Evolutionary conservation across 2,888 invertebrate species (phyloP).

Genomic region (Parascotia fuliginaria): DNA sequence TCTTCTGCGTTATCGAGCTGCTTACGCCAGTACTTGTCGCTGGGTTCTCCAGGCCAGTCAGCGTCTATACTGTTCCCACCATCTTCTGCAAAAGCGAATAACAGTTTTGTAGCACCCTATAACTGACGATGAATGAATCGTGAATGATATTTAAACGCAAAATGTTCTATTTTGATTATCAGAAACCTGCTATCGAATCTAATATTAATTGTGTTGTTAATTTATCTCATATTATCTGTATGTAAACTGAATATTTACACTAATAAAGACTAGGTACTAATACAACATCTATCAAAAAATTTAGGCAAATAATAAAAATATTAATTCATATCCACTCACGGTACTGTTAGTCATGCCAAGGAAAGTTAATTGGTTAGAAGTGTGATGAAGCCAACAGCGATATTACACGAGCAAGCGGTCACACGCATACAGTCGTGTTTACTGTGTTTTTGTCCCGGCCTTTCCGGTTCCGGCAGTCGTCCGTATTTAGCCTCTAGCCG

Average conservation of each 20-base stretch:
- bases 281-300: constrained; percentile 6
- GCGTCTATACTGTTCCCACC: constrained; percentile 77
- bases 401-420: constrained; percentile 44
- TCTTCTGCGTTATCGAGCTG: constrained; percentile 81
- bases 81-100: constrained; percentile 60
- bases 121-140: no score
- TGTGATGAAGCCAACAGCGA: constrained; percentile 54
- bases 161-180: no score
- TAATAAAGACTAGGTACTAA: background rate
- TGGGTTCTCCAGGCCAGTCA: constrained; percentile 85
- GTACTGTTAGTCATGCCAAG: constrained; percentile 71
- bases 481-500: constrained; percentile 91
- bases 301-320: constrained; percentile 21
- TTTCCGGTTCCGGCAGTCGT: constrained; percentile 85
- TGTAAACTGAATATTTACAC: no score
- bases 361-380: constrained; percentile 62
- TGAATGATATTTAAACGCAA: no score
- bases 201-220: no score
- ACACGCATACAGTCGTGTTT: constrained; percentile 59
- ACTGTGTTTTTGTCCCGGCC: constrained; percentile 79
- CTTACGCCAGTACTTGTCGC: constrained; percentile 81
- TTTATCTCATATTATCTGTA: no score
- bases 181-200: no score
- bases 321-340: constrained; percentile 65
- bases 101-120: no score